Evolutionary conservation across 2,888 invertebrate genomes (phyloP).

Genomic region (Catotricha subobsoleta): DNA sequence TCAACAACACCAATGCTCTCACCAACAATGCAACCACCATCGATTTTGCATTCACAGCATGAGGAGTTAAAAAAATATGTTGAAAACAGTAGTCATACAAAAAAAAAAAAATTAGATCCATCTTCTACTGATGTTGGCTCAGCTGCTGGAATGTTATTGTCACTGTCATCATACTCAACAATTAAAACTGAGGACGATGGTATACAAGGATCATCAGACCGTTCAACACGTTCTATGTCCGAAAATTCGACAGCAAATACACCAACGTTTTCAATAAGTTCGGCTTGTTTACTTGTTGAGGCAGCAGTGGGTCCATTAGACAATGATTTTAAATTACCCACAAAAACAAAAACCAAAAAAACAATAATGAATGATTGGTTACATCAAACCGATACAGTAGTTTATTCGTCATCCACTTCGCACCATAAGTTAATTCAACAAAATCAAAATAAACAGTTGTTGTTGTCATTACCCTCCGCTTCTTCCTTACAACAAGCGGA

Average conservation of each 20-base stretch:
- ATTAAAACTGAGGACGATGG: slow-evolving; percentile 5
- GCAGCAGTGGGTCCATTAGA: slow-evolving; percentile 56
- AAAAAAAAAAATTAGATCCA: background rate
- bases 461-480: slow-evolving; percentile 9
- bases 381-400: slow-evolving; percentile 47
- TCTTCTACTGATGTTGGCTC: slow-evolving; percentile 22
- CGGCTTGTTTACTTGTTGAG: slow-evolving; percentile 64
- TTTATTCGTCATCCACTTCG: slow-evolving; percentile 29
- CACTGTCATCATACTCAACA: slow-evolving; percentile 31
- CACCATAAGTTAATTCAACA: background rate
- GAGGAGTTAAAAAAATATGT: background rate
- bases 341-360: slow-evolving; percentile 64
- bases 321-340: slow-evolving; percentile 68
- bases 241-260: slow-evolving; percentile 8
- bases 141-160: slow-evolving; percentile 39
- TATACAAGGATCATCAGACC: background rate
- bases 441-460: background rate
- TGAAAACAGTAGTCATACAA: too few relatives aligned
- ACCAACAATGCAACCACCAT: slow-evolving; percentile 16
- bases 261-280: slow-evolving; percentile 35
- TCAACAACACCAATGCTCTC: slow-evolving; percentile 5
- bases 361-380: slow-evolving; percentile 81
- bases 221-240: background rate
- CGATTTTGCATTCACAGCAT: slow-evolving; percentile 13
- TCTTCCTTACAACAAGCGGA: slow-evolving; percentile 23